phyloP scores from a whole-genome alignment of 2,797 vertebrate genomes.

The Lepus oiostolus region DNA sequence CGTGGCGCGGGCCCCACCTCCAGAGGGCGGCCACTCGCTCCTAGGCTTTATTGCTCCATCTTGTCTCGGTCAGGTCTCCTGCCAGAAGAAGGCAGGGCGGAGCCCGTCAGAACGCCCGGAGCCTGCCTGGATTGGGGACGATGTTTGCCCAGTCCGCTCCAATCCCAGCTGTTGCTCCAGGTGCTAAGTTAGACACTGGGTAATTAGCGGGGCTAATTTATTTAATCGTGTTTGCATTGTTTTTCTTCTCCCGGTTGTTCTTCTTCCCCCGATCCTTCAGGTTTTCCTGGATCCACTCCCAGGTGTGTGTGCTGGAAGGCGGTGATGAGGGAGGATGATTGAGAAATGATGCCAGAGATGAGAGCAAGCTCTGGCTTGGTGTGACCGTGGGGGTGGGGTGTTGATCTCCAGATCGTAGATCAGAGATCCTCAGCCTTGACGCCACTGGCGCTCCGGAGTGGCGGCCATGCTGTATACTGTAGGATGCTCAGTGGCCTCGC shows the following conservation, averaged over 20 bases:
- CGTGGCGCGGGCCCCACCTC: not conserved
- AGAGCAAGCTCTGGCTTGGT: slow-evolving; percentile 67
- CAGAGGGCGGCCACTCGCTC: slow-evolving; percentile 33
- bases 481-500: not conserved
- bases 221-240: slow-evolving; percentile 77
- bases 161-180: slow-evolving; percentile 79
- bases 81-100: slow-evolving; percentile 55
- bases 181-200: slow-evolving; percentile 78
- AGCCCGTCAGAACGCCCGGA: not conserved
- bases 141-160: slow-evolving; percentile 55
- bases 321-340: slow-evolving; percentile 49
- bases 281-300: slow-evolving; percentile 82
- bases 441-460: not conserved
- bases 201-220: slow-evolving; percentile 85
- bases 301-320: slow-evolving; percentile 71
- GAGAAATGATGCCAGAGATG: slow-evolving; percentile 65
- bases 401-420: not conserved
- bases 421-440: not conserved
- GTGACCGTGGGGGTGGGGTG: not conserved
- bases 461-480: fast-evolving
- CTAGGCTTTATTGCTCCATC: not conserved
- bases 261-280: slow-evolving; percentile 74
- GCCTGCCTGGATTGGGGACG: slow-evolving; percentile 18
- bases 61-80: not conserved
- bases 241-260: slow-evolving; percentile 66